Base-by-base conservation (phyloP, 2,113 vertebrate species). In the Cettia cetti region DNA sequence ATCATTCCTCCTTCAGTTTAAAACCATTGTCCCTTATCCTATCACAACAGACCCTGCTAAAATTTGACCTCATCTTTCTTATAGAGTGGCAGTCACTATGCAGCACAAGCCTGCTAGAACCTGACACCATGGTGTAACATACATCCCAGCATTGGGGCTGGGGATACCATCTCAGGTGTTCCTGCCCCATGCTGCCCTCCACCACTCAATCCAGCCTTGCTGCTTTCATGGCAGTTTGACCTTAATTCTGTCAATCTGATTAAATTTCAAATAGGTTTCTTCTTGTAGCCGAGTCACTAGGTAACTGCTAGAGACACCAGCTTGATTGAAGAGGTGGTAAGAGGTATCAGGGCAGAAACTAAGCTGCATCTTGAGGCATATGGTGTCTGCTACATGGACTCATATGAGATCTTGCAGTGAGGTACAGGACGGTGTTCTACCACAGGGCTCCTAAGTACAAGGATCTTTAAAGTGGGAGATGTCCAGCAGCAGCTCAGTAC, bases 351-450 rank as follows among this genome's bases (percentile, higher is more conserved):
- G 15, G 52, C 16, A 64, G n/a, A 61, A 93, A 33, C 7, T 33
- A 52, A 70, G 50, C 27, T 3, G 1, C 44, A n/a, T 30, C 27
- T n/a, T 1, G 3, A 86, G 47, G 33, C 24, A 18, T 21, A 22
- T 0, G 0, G 6, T 54, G 18, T 44, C 45, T 66, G 35, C 30
- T 59, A 5, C 22, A 2, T 1, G 52, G 45, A 15, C 13, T 70
- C 39, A 9, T 0, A 0, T 33, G 44, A 35, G 33, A 89, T 11
- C 27, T 69, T 4, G 4, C 53, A 76, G 4, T 11, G 49, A 82
- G 37, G 5, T 53, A 28, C 24, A 61, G 17, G 37, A 61, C 66
- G 26, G 17, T 74, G 42, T 42, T 45, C 59, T 61, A 15, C n/a
- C 57, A 37, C 8, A 64, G n/a, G 9, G 3, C 5, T 86, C 26